Conservation (phyloP, 2,113 vertebrate species). For the Polypterus senegalus region DNA sequence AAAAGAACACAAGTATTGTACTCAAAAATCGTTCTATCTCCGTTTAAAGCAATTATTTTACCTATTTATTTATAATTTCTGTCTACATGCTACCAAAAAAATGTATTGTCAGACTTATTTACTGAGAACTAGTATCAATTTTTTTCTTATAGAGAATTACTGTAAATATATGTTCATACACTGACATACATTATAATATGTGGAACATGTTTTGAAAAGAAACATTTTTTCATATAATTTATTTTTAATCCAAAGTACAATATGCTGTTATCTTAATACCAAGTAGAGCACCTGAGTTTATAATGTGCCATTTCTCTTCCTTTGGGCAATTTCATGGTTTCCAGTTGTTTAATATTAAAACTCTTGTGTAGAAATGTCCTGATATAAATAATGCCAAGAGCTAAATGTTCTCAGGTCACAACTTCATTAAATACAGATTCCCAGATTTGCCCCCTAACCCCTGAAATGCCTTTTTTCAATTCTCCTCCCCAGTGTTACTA, state of each 20-base stretch:
- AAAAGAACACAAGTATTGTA: too few relatives aligned
- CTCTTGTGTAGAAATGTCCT: constrained; percentile 28
- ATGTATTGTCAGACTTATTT: too few relatives aligned
- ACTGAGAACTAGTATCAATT: too few relatives aligned
- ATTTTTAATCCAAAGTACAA: constrained; percentile 25
- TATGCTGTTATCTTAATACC: constrained; percentile 23
- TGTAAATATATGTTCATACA: too few relatives aligned
- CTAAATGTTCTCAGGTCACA: constrained; percentile 35
- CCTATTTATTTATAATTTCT: too few relatives aligned
- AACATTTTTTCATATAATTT: constrained; percentile 30
- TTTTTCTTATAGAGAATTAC: too few relatives aligned
- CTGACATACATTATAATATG: not conserved
- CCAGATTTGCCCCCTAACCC: constrained; percentile 25
- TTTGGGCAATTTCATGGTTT: constrained; percentile 33
- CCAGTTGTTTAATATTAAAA: constrained; percentile 45
- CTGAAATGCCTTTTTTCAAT: constrained; percentile 29
- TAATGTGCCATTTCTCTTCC: constrained; percentile 25
- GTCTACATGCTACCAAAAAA: too few relatives aligned
- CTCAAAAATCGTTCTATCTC: too few relatives aligned
- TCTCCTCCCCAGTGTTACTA: constrained; percentile 26
- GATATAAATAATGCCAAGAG: constrained; percentile 30
- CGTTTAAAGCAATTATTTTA: too few relatives aligned
- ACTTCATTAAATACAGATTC: constrained; percentile 40
- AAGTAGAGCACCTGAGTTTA: constrained; percentile 22
- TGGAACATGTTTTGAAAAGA: constrained; percentile 25